A percentile compares a stretch with the other conserved stretches of the same genome.
Evolutionary conservation across 2,888 invertebrate species (phyloP).

Genomic region (Lapara coniferarum): DNA sequence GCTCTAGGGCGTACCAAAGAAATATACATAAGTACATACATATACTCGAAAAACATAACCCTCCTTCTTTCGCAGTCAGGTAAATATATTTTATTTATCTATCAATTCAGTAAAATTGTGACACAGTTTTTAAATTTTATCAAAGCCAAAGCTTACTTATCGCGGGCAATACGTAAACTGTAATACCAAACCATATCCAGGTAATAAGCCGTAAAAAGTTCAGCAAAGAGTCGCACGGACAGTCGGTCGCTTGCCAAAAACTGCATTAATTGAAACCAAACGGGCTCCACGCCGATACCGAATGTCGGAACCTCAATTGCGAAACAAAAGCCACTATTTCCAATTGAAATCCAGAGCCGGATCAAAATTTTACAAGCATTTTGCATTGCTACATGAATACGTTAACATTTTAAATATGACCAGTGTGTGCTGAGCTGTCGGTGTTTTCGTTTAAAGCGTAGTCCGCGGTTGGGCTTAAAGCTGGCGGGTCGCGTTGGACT

Average conservation of each 20-base stretch:
- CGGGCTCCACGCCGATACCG: slow-evolving; percentile 13
- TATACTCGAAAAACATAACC: too few species aligned
- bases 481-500: slow-evolving; percentile 43
- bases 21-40: too few species aligned
- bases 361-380: slow-evolving; percentile 60
- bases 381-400: slow-evolving; percentile 54
- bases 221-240: slow-evolving; percentile 5
- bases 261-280: slow-evolving; percentile 21
- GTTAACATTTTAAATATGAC: slow-evolving; percentile 62
- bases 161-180: neutral
- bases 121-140: too few species aligned
- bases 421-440: slow-evolving; percentile 43
- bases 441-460: slow-evolving; percentile 28
- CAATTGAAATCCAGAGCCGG: slow-evolving; percentile 38
- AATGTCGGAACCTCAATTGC: slow-evolving; percentile 28
- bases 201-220: neutral
- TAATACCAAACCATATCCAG: neutral
- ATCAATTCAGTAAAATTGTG: too few species aligned
- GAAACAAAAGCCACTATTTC: slow-evolving; percentile 33
- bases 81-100: too few species aligned
- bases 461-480: slow-evolving; percentile 28
- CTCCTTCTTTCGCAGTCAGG: too few species aligned
- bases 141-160: neutral
- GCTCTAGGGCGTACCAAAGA: too few species aligned
- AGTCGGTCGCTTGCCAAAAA: slow-evolving; percentile 29